Percentiles rank a stretch among this genome's conserved stretches.
Conservation (phyloP, 2,888 invertebrate genomes). For the Sisyra terminalis region DNA sequence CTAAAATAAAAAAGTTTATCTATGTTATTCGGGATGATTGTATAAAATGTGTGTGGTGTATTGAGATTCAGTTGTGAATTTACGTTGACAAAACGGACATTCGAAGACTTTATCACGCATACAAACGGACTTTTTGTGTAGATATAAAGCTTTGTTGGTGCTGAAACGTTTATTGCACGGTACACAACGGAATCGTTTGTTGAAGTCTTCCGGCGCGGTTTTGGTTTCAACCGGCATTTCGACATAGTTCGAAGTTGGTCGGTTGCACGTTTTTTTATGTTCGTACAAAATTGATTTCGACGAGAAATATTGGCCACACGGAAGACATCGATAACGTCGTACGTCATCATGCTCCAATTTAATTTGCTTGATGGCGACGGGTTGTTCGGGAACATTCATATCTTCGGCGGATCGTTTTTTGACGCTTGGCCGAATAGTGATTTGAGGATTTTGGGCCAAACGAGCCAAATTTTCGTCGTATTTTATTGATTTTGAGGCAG, state of each 20-base stretch:
- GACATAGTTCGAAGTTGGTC: neutral
- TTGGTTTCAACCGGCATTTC: neutral
- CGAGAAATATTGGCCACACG: constrained; percentile 6
- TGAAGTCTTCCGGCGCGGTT: constrained; percentile 1
- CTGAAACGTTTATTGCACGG: constrained; percentile 26
- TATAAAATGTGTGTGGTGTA: constrained; percentile 29
- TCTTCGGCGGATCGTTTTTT: neutral
- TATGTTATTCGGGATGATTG: constrained; percentile 25
- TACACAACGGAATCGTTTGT: constrained; percentile 23
- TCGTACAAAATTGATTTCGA: constrained; percentile 5
- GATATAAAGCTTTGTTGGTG: constrained; percentile 27
- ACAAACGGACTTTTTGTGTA: constrained; percentile 28
- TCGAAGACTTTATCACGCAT: constrained; percentile 19
- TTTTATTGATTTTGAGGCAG: neutral
- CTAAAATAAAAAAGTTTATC: neutral
- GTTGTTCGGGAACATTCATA: neutral
- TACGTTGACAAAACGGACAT: constrained; percentile 28
- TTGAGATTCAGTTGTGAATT: constrained; percentile 27
- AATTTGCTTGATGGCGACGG: neutral
- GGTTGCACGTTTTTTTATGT: constrained; percentile 5
- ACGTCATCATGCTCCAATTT: neutral
- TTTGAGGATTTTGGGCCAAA: constrained; percentile 3
- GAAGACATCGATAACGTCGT: constrained; percentile 3
- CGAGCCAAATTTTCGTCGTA: constrained; percentile 7
- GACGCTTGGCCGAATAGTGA: constrained; percentile 6